These are phyloP conservation scores for Moxostoma hubbsi DNA, from an alignment of 2,797 vertebrate species.

Conservation along the genomic window DNA sequence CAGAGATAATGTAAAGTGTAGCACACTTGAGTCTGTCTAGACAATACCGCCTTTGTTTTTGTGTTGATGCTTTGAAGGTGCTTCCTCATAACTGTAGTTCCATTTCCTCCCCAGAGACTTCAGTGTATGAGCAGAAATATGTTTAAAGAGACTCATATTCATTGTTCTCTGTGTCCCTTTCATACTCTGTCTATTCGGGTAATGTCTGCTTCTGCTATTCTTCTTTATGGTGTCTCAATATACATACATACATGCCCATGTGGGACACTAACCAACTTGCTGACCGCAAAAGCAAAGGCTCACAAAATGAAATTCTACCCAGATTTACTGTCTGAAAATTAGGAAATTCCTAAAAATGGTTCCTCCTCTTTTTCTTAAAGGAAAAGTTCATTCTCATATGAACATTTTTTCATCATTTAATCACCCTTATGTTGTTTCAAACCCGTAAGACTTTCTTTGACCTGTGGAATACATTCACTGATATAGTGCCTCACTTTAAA, in stretches of 20 bases:
- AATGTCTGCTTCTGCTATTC: constrained; percentile 12
- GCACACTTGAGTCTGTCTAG: constrained; percentile 1
- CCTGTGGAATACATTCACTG: too few relatives aligned
- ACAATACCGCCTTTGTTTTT: constrained; percentile 45
- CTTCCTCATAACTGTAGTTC: constrained; percentile 35
- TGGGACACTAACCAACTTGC: too few relatives aligned
- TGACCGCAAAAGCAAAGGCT: too few relatives aligned
- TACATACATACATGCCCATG: background rate
- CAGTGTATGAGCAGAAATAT: constrained; percentile 10
- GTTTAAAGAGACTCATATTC: constrained; percentile 3
- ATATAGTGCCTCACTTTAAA: too few relatives aligned
- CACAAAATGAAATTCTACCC: too few relatives aligned
- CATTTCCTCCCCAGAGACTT: constrained; percentile 31
- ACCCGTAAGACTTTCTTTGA: too few relatives aligned
- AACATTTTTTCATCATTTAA: too few relatives aligned
- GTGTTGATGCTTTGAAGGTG: constrained; percentile 26
- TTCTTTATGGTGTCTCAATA: constrained; percentile 7
- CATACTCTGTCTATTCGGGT: background rate
- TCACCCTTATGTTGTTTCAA: too few relatives aligned
- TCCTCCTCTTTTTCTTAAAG: too few relatives aligned
- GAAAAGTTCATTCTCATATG: too few relatives aligned
- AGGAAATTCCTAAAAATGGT: too few relatives aligned
- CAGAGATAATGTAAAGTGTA: constrained; percentile 23
- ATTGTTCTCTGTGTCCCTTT: background rate
- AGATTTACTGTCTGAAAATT: too few relatives aligned